Evolutionary conservation across 92 coral and sea anemone species (phyloP).

Genomic region (Pocillopora grandis): DNA sequence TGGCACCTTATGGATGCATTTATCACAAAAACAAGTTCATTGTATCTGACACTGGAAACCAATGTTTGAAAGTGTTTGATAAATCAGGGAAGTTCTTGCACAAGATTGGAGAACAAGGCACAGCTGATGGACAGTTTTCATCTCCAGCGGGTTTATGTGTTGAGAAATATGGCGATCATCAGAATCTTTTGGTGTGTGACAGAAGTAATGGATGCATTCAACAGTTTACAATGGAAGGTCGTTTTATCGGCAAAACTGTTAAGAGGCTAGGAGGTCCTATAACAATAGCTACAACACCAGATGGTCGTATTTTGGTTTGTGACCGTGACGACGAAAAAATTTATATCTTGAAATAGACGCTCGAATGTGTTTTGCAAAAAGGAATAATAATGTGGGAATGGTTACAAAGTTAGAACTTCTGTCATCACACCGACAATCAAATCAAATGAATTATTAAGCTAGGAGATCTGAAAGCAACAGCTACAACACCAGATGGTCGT

Average conservation of each 20-base stretch:
- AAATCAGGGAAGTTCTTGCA: not conserved
- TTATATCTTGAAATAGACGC: not conserved
- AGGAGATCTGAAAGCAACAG: no score
- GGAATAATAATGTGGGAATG: no score
- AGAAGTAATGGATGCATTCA: no score
- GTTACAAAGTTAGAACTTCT: no score
- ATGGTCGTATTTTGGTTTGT: not conserved
- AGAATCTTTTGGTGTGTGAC: no score
- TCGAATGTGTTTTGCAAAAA: no score
- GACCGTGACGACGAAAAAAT: not conserved
- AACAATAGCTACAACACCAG: no score
- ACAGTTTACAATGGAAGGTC: no score
- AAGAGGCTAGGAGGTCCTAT: rapidly evolving
- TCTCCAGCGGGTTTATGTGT: not conserved
- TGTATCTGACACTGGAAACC: not conserved
- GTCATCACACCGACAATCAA: no score
- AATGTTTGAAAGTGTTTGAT: not conserved
- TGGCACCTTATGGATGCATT: not conserved
- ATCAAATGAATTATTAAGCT: no score
- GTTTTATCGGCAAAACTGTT: no score
- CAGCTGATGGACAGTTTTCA: not conserved
- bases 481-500: not conserved
- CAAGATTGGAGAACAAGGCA: constrained; percentile 9
- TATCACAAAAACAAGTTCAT: constrained; percentile 1
- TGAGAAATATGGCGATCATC: no score